Evolutionary conservation across 2,888 invertebrate genomes (phyloP).

Genomic region (Andrena hattorfiana): DNA sequence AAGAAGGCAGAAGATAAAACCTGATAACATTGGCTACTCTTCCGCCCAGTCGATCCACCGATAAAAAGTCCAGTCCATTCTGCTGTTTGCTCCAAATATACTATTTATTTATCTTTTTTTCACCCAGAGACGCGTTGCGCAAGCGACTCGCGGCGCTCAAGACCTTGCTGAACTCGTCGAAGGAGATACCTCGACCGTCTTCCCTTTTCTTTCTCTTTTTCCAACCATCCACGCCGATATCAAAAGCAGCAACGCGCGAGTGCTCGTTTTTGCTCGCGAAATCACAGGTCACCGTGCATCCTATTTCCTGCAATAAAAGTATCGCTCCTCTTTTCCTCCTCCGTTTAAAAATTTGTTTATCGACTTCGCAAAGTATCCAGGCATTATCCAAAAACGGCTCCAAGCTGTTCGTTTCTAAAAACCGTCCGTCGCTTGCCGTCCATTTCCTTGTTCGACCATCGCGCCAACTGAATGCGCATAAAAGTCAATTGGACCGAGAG

Average conservation of each 20-base stretch:
- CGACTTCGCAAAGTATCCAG: conserved; percentile 14
- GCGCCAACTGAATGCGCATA: background rate
- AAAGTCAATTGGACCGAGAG: conserved; percentile 19
- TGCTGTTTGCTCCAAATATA: conserved; percentile 34
- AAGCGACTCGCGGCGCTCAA: conserved; percentile 16
- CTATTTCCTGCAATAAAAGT: conserved; percentile 52
- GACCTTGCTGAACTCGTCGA: conserved; percentile 18
- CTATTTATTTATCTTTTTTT: conserved; percentile 57
- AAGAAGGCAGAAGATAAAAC: background rate
- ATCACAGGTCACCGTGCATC: no score
- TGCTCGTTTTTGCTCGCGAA: no score
- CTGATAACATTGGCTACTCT: background rate
- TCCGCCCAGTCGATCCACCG: conserved; percentile 26
- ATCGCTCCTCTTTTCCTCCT: background rate
- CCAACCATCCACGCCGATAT: background rate
- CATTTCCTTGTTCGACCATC: background rate
- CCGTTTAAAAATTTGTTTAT: no score
- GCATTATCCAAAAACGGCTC: background rate
- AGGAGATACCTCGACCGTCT: conserved; percentile 1
- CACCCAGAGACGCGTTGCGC: conserved; percentile 24
- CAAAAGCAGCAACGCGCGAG: conserved; percentile 23
- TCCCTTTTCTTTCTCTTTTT: background rate
- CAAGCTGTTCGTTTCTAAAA: conserved; percentile 1
- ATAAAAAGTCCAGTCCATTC: conserved; percentile 15
- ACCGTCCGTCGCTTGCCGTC: background rate